Percentiles rank a stretch among this genome's conserved stretches.
Evolutionary conservation across 37 sponge, comb jelly and placozoan genomes (phyloP).

Genomic region (Ianthella basta): DNA sequence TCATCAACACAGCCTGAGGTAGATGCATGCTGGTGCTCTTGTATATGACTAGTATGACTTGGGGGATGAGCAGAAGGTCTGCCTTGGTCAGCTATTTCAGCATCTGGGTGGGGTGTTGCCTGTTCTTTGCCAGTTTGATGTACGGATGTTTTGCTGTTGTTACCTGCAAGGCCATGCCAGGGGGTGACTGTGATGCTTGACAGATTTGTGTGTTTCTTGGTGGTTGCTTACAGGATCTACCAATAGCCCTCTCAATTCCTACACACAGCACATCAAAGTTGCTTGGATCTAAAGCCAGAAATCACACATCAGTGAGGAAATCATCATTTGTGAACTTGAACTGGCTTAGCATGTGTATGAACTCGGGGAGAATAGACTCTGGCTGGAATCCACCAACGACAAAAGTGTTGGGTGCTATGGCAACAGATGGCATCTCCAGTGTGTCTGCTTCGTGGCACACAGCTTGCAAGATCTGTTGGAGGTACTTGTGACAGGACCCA

Average conservation of each 20-base stretch:
- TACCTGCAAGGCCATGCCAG: no score
- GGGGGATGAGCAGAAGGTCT: no score
- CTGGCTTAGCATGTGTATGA: background rate
- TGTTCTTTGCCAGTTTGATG: no score
- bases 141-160: no score
- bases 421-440: slow-evolving; percentile 31
- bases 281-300: background rate
- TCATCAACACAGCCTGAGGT: background rate
- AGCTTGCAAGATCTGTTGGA: slow-evolving; percentile 19
- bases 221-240: background rate
- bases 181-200: no score
- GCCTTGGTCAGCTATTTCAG: no score
- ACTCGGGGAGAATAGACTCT: background rate
- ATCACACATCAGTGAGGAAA: slow-evolving; percentile 29
- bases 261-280: background rate
- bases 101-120: no score
- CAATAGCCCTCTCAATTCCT: background rate
- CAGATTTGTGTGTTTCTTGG: no score
- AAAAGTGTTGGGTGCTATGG: slow-evolving; percentile 16
- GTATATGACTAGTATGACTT: no score
- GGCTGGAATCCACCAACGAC: slow-evolving; percentile 1
- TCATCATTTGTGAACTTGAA: slow-evolving; percentile 27
- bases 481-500: background rate
- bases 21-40: no score
- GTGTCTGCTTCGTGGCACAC: slow-evolving; percentile 37